A percentile compares a stretch with the other conserved stretches of the same genome.
Evolutionary conservation across 2,888 invertebrate species (phyloP).

Genomic region (Caenorhabditis zanzibari): DNA sequence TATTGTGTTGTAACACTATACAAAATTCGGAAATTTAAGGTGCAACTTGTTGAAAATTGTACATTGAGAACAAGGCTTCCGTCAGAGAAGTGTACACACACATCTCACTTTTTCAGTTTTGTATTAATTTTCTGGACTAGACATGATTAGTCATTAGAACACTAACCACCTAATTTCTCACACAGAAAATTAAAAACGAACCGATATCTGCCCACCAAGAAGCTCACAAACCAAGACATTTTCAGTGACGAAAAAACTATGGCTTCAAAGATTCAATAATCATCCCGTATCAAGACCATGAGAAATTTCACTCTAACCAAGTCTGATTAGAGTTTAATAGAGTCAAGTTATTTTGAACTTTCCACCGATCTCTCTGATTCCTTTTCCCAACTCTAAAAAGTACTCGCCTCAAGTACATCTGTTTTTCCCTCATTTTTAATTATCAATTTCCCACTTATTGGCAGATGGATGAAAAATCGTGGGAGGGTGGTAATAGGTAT

Average conservation of each 20-base stretch:
- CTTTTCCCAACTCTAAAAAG: slow-evolving; percentile 5
- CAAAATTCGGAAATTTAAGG: too few relatives aligned
- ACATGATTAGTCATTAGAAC: too few relatives aligned
- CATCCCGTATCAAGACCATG: too few relatives aligned
- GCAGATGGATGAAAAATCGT: background rate
- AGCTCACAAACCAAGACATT: background rate
- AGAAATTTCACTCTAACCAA: too few relatives aligned
- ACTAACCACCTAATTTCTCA: too few relatives aligned
- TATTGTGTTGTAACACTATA: too few relatives aligned
- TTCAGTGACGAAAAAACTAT: slow-evolving; percentile 4
- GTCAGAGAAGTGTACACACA: too few relatives aligned
- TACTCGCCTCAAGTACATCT: background rate
- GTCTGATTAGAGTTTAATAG: background rate
- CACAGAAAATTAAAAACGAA: too few relatives aligned
- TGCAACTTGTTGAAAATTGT: too few relatives aligned
- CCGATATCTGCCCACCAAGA: background rate
- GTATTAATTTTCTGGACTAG: too few relatives aligned
- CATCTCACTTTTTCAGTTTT: too few relatives aligned
- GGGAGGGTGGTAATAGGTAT: background rate
- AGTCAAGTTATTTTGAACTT: background rate
- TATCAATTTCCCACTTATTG: slow-evolving; percentile 14
- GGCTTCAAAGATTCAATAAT: slow-evolving; percentile 7
- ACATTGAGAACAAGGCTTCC: too few relatives aligned
- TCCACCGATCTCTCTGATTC: background rate
- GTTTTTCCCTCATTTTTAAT: background rate